These are phyloP conservation scores for Chlorodrepanis virens DNA, from an alignment of 2,113 vertebrate genomes.

Conservation along the genomic window DNA sequence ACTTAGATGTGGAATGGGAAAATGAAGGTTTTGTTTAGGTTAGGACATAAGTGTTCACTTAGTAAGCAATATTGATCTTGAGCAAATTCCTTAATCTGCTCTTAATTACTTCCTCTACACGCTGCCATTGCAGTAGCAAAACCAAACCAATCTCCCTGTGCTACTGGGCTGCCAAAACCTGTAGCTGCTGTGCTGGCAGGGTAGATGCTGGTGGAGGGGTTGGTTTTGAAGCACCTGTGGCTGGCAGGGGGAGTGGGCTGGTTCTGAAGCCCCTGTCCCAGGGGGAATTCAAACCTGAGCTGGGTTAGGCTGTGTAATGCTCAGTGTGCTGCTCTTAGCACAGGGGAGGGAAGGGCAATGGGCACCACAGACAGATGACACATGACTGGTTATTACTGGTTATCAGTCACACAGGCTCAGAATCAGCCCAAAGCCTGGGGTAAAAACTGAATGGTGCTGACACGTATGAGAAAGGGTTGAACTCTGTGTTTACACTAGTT, in stretches of 20 bases:
- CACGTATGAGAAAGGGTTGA: background rate
- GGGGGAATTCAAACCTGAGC: background rate
- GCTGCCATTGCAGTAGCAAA: background rate
- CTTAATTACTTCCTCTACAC: background rate
- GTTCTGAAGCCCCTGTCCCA: fast-evolving
- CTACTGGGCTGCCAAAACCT: background rate
- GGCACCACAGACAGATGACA: fast-evolving
- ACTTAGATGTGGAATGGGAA: background rate
- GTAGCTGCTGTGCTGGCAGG: fast-evolving
- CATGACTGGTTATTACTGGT: background rate
- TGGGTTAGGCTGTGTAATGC: fast-evolving
- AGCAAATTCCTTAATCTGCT: slow-evolving; percentile 8
- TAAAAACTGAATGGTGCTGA: fast-evolving
- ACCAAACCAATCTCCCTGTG: background rate
- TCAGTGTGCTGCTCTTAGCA: background rate
- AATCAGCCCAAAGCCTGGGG: background rate
- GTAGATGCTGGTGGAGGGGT: fast-evolving
- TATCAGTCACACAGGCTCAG: background rate
- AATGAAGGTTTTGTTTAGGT: background rate
- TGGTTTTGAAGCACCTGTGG: background rate
- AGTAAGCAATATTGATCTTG: background rate
- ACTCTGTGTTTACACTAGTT: background rate
- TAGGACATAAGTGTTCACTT: background rate
- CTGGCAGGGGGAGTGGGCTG: background rate
- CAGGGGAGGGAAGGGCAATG: background rate